Percentiles rank a stretch among this genome's conserved stretches.
Conservation (phyloP, 2,888 invertebrate genomes). For the Odontothrips loti region DNA sequence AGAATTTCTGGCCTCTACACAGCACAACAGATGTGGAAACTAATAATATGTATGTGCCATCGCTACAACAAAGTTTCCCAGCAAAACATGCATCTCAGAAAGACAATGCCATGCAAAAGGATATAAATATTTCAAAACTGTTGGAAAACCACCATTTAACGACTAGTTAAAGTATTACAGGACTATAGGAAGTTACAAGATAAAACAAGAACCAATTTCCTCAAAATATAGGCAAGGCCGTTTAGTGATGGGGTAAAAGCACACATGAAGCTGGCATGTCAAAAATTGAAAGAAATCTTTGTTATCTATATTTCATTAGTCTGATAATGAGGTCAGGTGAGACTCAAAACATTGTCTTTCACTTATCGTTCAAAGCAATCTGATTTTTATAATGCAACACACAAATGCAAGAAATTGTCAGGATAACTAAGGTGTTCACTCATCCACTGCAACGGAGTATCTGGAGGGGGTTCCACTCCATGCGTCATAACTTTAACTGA, state of each 20-base stretch:
- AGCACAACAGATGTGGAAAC: not conserved
- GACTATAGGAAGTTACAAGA: too few species aligned
- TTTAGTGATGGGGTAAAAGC: too few species aligned
- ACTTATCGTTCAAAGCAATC: not conserved
- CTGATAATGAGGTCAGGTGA: too few species aligned
- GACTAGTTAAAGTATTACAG: too few species aligned
- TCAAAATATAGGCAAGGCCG: not conserved
- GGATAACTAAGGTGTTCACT: constrained; percentile 97
- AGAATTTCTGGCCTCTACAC: not conserved
- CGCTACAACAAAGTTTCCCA: not conserved
- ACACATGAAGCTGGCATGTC: too few species aligned
- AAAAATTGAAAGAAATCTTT: too few species aligned
- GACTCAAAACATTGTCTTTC: not conserved
- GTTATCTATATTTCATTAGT: too few species aligned
- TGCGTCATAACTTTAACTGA: constrained; percentile 77
- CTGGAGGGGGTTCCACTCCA: constrained; percentile 79
- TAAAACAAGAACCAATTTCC: not conserved
- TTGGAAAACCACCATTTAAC: too few species aligned
- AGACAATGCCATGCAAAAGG: not conserved
- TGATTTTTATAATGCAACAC: constrained; percentile 32
- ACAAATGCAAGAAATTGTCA: constrained; percentile 95
- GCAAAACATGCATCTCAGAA: not conserved
- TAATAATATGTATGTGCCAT: not conserved
- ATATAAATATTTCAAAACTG: not conserved
- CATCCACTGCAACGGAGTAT: constrained; percentile 94